phyloP scores from a whole-genome alignment of 1,140 invertebrate species.

The Aphaenogaster rudis region DNA sequence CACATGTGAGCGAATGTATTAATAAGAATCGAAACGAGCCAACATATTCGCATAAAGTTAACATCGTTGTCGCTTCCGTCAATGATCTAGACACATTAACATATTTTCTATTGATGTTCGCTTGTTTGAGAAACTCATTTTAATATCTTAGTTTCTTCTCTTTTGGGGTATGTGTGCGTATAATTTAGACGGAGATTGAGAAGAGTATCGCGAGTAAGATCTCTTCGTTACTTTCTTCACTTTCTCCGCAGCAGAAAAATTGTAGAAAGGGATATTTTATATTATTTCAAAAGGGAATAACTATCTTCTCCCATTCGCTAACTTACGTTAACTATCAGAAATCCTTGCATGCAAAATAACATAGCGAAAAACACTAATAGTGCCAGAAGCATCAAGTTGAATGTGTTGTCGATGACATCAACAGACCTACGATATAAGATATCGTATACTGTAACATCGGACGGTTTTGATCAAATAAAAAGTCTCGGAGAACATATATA shows the following conservation, averaged over 20 bases:
- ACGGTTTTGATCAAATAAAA: neutral
- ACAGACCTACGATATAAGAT: slow-evolving; percentile 37
- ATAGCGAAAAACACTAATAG: slow-evolving; percentile 47
- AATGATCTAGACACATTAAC: slow-evolving; percentile 28
- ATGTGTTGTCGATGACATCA: slow-evolving; percentile 50
- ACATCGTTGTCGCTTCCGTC: neutral
- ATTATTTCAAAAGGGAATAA: neutral
- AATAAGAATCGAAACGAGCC: slow-evolving; percentile 47
- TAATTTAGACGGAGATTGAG: neutral
- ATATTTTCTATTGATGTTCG: neutral
- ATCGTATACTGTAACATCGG: neutral
- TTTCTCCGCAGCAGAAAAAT: neutral
- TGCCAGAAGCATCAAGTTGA: slow-evolving; percentile 40
- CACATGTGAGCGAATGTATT: slow-evolving; percentile 49
- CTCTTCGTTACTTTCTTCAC: neutral
- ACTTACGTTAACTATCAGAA: slow-evolving; percentile 54
- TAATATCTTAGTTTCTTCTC: slow-evolving; percentile 7
- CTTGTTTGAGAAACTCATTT: neutral
- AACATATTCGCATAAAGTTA: slow-evolving; percentile 33
- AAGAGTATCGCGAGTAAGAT: neutral
- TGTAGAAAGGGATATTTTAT: neutral
- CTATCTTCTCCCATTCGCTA: neutral
- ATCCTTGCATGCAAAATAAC: slow-evolving; percentile 42
- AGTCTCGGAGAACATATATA: neutral
- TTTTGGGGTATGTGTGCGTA: too few relatives aligned